Evolutionary conservation across 2,113 vertebrate genomes (phyloP), one percentile per base, ranked within the genome.

Genomic region (Chamaea fasciata): DNA sequence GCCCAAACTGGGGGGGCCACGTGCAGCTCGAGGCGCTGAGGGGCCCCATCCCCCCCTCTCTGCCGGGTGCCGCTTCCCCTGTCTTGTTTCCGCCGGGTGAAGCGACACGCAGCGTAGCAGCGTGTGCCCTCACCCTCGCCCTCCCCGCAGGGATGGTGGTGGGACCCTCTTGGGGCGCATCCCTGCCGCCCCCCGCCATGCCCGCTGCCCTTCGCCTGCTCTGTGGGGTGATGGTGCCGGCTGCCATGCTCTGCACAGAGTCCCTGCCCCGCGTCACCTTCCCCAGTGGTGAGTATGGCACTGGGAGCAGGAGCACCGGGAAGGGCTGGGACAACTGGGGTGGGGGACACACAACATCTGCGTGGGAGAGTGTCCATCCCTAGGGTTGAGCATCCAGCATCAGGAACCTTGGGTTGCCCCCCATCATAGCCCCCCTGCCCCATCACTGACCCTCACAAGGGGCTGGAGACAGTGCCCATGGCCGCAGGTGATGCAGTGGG

Each of bases 201-300:
- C 78, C 78, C 26, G 16, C 78, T 49, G 60, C 89, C 74, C 82
- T 91, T 6, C 46, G 39, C 39, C 89, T 91, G 67, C 82, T 91
- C 53, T 91, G 89, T 2, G 89, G 82, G 21, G 52, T 91, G 67
- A 30, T 91, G 82, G 82, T 91, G 30, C 82, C 89, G 0, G 74
- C 75, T 53, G 89, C 82, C n/a, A 2, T 91, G 75, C 82, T 91
- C 82, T 80, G 89, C 12, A 60, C 75, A 1, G 75, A 91, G 89
- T 76, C 82, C 53, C 89, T 85, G 82, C 75, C 89, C 39, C 89
- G 89, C 53, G 0, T 79, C 68, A 8, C 60, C 82, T 91, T 91
- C 75, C 15, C 13, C 31, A 74, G 60, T 2, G 82, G 89, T 91
- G 82, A 91, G 89, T 74, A n/a, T 2, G 53, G 46, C 52, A 59